Conservation (phyloP, 2,888 invertebrate genomes). For the Nomada flava region DNA sequence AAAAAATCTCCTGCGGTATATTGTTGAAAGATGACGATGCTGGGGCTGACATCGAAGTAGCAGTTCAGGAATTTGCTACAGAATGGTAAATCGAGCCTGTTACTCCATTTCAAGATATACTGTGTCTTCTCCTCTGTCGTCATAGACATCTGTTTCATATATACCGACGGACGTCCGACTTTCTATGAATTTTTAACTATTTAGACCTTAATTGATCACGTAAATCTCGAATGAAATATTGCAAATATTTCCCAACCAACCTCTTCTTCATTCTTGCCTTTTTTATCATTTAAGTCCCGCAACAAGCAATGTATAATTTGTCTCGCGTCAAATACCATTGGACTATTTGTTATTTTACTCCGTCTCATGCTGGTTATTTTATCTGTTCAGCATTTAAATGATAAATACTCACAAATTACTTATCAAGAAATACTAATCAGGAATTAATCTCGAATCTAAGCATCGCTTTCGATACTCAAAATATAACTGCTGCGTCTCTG, state of each 20-base stretch:
- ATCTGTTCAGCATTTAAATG: background rate
- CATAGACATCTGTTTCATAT: conserved; percentile 71
- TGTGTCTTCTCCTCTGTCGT: conserved; percentile 73
- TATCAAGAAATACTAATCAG: background rate
- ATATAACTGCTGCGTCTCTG: background rate
- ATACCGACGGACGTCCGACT: conserved; percentile 73
- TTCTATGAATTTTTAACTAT: conserved; percentile 25
- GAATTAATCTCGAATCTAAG: background rate
- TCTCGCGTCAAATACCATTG: background rate
- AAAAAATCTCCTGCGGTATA: conserved; percentile 85
- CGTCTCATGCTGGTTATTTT: conserved; percentile 1
- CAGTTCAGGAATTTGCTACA: conserved; percentile 2
- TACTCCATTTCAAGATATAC: conserved; percentile 53
- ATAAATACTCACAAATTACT: background rate
- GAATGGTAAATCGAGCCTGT: conserved; percentile 16
- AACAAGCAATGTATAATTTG: conserved; percentile 24
- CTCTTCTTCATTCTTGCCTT: background rate
- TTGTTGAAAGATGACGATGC: conserved; percentile 87
- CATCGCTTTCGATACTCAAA: background rate
- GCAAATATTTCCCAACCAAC: conserved; percentile 11
- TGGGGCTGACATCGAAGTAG: conserved; percentile 82
- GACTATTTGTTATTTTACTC: background rate
- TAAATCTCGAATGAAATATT: background rate
- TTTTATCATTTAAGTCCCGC: background rate
- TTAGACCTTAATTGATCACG: background rate